Conservation (phyloP, 2,797 vertebrate species). For the Phalloptychus januarius region DNA sequence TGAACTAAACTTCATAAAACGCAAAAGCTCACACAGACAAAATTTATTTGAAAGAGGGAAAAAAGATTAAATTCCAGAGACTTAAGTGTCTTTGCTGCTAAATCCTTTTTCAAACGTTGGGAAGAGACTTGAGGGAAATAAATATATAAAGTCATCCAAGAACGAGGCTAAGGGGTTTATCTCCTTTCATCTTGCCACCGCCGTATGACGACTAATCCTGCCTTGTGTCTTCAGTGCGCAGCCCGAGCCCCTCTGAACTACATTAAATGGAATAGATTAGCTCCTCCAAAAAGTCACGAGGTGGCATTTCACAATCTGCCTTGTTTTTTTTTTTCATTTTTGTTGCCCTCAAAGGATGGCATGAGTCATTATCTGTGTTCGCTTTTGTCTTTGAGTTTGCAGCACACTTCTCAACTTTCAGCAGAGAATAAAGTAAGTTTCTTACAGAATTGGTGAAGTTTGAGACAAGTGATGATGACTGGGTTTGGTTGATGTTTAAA, state of each 20-base stretch:
- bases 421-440: constrained; percentile 14
- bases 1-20: constrained; percentile 72
- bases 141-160: constrained; percentile 82
- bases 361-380: constrained; percentile 50
- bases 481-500: constrained; percentile 35
- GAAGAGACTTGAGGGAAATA: constrained; percentile 77
- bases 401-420: constrained; percentile 58
- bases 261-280: constrained; percentile 79
- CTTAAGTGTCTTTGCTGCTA: constrained; percentile 75
- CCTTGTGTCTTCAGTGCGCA: constrained; percentile 71
- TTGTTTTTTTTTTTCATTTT: constrained; percentile 40
- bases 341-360: constrained; percentile 47
- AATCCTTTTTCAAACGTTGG: constrained; percentile 78
- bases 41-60: constrained; percentile 70
- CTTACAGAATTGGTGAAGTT: constrained; percentile 32
- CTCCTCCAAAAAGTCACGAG: constrained; percentile 72
- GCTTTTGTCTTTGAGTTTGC: constrained; percentile 50
- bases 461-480: not conserved
- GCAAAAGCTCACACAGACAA: constrained; percentile 34
- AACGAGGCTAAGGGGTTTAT: constrained; percentile 79
- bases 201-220: constrained; percentile 74
- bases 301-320: constrained; percentile 72
- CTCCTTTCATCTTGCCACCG: constrained; percentile 79
- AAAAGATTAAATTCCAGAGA: constrained; percentile 76
- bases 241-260: constrained; percentile 67